phyloP scores from a whole-genome alignment of 2,888 invertebrate genomes.

The Timandra comae region DNA sequence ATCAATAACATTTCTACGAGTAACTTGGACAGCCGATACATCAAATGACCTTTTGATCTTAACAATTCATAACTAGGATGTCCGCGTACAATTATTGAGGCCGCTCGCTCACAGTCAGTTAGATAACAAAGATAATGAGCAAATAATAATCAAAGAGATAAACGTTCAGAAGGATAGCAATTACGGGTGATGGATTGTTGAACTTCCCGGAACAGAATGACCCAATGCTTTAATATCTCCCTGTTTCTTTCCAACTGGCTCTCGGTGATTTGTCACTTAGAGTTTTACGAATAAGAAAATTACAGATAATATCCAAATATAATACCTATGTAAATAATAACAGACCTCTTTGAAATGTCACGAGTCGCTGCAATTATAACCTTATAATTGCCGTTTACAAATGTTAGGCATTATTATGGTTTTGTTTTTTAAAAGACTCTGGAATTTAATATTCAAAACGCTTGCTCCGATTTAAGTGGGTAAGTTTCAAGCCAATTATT shows the following conservation, averaged over 20 bases:
- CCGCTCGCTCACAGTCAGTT: constrained; percentile 19
- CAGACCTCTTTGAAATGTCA: too few species aligned
- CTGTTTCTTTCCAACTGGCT: constrained; percentile 47
- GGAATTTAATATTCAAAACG: too few species aligned
- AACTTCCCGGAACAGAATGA: constrained; percentile 51
- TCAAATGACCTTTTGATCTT: too few species aligned
- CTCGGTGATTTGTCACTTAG: constrained; percentile 51
- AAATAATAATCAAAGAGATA: constrained; percentile 55
- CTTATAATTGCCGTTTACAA: too few species aligned
- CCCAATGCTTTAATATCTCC: constrained; percentile 58
- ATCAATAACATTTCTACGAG: too few species aligned
- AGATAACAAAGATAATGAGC: constrained; percentile 22
- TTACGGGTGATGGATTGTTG: constrained; percentile 65
- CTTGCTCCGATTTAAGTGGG: too few species aligned
- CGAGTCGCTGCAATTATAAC: too few species aligned
- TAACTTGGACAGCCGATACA: too few species aligned
- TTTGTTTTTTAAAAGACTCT: too few species aligned
- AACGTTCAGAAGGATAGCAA: constrained; percentile 53
- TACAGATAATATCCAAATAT: constrained; percentile 1
- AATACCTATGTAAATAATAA: too few species aligned
- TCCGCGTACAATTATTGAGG: constrained; percentile 8
- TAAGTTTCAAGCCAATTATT: too few species aligned
- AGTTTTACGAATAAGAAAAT: constrained; percentile 21
- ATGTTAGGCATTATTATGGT: too few species aligned
- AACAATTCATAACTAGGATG: not conserved